Conservation (phyloP, 2,888 invertebrate genomes). For the Baccha elongata region DNA sequence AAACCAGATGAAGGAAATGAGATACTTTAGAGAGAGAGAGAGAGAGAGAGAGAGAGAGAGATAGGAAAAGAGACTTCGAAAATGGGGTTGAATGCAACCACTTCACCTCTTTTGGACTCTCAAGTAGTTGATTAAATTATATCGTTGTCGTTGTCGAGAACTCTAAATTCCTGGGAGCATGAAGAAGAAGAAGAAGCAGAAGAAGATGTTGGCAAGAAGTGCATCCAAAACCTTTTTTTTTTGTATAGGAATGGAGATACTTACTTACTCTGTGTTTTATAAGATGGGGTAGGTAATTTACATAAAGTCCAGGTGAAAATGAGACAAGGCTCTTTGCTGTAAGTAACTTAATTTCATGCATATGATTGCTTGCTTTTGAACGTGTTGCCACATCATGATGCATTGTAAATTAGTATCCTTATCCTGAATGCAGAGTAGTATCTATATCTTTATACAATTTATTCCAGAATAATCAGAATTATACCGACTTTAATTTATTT, state of each 20-base stretch:
- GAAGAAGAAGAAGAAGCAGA: conserved; percentile 8
- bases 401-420: conserved; percentile 40
- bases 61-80: conserved; percentile 4
- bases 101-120: conserved; percentile 60
- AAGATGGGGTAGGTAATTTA: conserved; percentile 26
- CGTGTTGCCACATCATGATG: conserved; percentile 31
- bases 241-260: not conserved
- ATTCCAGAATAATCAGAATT: conserved; percentile 37
- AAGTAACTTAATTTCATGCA: conserved; percentile 34
- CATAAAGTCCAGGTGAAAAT: conserved; percentile 53
- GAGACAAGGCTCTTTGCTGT: conserved; percentile 16
- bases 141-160: conserved; percentile 33
- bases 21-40: conserved; percentile 8
- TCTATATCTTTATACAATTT: conserved; percentile 12
- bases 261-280: not conserved
- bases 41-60: conserved; percentile 5
- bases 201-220: conserved; percentile 2
- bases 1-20: conserved; percentile 45
- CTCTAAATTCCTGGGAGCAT: conserved; percentile 31
- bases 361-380: conserved; percentile 27
- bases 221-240: conserved; percentile 9
- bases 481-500: conserved; percentile 22
- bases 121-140: conserved; percentile 70
- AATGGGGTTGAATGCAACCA: conserved; percentile 53
- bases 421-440: not conserved